Conservation (phyloP, 2,888 invertebrate genomes). For the Synanthedon formicaeformis region DNA sequence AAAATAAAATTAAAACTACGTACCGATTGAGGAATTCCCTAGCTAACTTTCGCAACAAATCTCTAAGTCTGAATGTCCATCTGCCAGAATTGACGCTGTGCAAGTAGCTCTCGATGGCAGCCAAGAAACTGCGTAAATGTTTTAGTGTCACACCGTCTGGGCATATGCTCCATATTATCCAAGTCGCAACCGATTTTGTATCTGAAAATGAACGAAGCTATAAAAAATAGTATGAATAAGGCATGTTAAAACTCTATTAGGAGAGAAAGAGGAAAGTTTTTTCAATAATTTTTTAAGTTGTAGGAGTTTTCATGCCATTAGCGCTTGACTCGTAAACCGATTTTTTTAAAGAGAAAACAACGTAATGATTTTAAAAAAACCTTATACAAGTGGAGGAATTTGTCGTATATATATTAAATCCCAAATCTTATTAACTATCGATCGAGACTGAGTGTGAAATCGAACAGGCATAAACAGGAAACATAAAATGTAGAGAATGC, state of each 20-base stretch:
- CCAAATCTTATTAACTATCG: too few species aligned
- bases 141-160: conserved; percentile 76
- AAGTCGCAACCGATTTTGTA: conserved; percentile 62
- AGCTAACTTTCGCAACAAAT: conserved; percentile 77
- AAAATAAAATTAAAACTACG: background rate
- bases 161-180: conserved; percentile 75
- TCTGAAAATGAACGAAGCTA: conserved; percentile 20
- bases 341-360: too few species aligned
- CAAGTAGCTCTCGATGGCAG: conserved; percentile 86
- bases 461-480: too few species aligned
- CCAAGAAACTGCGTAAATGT: conserved; percentile 83
- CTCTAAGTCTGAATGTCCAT: conserved; percentile 79
- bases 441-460: too few species aligned
- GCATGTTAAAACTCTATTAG: background rate
- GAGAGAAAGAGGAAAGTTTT: too few species aligned
- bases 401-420: too few species aligned
- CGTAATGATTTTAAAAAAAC: too few species aligned
- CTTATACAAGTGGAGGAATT: too few species aligned
- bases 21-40: conserved; percentile 74
- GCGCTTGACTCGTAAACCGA: too few species aligned
- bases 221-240: background rate
- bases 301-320: too few species aligned
- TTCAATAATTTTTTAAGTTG: too few species aligned
- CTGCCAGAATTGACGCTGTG: conserved; percentile 90
- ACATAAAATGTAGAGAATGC: too few species aligned